A percentile compares a stretch with the other conserved stretches of the same genome.
Evolutionary conservation across 2,797 vertebrate species (phyloP).

Genomic region (Onychomys leucogaster): DNA sequence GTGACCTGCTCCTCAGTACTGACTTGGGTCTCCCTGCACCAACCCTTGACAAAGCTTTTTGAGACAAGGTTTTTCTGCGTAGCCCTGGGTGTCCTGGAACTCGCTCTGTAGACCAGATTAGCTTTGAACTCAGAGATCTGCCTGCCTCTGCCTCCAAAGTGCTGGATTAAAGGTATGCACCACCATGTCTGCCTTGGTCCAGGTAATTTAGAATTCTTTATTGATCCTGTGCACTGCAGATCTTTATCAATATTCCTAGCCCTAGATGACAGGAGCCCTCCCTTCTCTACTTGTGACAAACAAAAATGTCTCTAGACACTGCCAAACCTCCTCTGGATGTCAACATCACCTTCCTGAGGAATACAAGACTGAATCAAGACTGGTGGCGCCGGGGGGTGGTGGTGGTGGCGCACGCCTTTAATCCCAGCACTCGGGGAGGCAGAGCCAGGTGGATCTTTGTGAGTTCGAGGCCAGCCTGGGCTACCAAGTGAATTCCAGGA

Average conservation of each 20-base stretch:
- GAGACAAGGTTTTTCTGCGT: background rate
- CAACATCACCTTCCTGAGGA: background rate
- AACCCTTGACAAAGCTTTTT: background rate
- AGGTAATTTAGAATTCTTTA: background rate
- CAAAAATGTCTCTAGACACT: background rate
- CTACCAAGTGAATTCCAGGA: too few species aligned
- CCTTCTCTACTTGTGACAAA: background rate
- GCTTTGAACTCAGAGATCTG: background rate
- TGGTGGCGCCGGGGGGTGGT: too few species aligned
- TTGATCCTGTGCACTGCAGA: background rate
- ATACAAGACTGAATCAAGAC: background rate
- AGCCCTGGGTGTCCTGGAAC: background rate
- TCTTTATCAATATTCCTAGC: background rate
- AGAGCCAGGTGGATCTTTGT: too few species aligned
- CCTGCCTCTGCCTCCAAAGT: background rate
- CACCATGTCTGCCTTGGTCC: too few species aligned
- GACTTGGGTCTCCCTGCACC: background rate
- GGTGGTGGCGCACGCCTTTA: too few species aligned
- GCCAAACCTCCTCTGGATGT: background rate
- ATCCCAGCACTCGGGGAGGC: too few species aligned
- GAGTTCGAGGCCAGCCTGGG: too few species aligned
- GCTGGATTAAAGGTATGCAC: background rate
- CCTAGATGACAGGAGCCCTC: background rate
- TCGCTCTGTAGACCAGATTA: background rate
- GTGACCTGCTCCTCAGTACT: background rate